Percentiles rank a stretch among this genome's conserved stretches.
These are phyloP conservation scores for Fregata magnificens DNA, from an alignment of 2,113 vertebrate species.

Conservation along the genomic window DNA sequence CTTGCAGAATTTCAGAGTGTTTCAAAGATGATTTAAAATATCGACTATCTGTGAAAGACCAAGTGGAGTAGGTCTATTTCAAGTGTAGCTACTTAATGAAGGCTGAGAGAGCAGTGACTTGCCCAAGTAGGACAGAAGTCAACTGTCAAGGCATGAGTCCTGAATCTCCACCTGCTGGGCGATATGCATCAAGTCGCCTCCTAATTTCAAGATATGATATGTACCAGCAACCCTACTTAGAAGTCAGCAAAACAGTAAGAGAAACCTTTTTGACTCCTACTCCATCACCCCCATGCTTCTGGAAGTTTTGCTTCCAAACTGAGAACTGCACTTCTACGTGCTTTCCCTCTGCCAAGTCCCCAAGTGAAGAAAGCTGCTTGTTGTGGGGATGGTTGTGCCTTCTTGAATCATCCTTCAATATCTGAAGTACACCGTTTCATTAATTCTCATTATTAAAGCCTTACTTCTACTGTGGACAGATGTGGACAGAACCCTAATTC, in stretches of 20 bases:
- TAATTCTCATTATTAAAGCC: background rate
- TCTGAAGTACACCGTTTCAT: background rate
- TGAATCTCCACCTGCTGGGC: background rate
- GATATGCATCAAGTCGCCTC: background rate
- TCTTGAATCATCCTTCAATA: background rate
- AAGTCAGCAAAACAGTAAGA: background rate
- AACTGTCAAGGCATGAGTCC: background rate
- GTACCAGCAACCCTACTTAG: background rate
- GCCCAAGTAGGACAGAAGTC: background rate
- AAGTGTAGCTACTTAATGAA: background rate
- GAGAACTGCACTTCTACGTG: background rate
- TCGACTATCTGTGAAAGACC: background rate
- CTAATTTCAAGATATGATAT: background rate
- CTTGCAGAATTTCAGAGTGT: conserved; percentile 22
- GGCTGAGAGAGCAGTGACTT: background rate
- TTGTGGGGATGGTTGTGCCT: background rate
- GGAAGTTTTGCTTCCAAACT: background rate
- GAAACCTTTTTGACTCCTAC: background rate
- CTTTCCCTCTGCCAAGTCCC: background rate
- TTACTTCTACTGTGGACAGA: background rate
- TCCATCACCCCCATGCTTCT: background rate
- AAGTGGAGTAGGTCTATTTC: background rate
- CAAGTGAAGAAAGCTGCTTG: background rate
- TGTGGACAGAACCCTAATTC: background rate
- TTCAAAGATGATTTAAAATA: conserved; percentile 11